A percentile compares a stretch with the other conserved stretches of the same genome.
Conservation (phyloP, 2,797 vertebrate genomes). For the Pterois miles region DNA sequence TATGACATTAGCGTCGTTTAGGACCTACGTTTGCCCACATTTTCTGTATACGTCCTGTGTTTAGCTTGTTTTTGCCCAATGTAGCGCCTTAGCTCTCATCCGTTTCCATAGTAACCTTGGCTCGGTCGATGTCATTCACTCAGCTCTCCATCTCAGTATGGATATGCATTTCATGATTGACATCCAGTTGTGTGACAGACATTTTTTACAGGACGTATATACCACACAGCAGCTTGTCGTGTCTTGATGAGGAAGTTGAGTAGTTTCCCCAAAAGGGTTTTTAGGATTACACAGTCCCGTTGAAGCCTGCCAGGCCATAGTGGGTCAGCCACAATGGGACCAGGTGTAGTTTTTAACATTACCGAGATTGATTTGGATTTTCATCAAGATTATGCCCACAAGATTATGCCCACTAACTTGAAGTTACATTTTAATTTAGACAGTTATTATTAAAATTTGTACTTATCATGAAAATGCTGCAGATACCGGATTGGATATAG, state of each 20-base stretch:
- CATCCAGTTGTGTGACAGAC: conserved; percentile 18
- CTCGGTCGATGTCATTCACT: conserved; percentile 49
- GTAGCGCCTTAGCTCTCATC: conserved; percentile 56
- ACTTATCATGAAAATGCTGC: too few relatives aligned
- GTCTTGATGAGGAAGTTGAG: neutral
- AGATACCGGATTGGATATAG: too few relatives aligned
- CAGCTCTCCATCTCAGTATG: neutral
- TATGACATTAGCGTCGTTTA: neutral
- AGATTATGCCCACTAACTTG: too few relatives aligned
- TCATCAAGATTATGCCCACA: neutral
- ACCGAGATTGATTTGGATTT: neutral
- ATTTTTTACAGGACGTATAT: neutral
- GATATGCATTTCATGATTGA: conserved; percentile 10
- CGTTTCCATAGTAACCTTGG: conserved; percentile 85
- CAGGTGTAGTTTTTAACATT: neutral
- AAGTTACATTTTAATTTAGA: neutral
- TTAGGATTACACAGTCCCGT: neutral
- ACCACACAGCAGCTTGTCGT: neutral
- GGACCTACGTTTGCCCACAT: neutral
- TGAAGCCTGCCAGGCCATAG: conserved; percentile 5
- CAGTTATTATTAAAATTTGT: neutral
- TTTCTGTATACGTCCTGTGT: neutral
- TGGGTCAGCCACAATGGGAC: neutral
- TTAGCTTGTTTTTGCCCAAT: conserved; percentile 31
- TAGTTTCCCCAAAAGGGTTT: neutral